These are phyloP conservation scores for Speoplatyrhinus poulsoni DNA, from an alignment of 2,113 vertebrate genomes.

Conservation along the genomic window DNA sequence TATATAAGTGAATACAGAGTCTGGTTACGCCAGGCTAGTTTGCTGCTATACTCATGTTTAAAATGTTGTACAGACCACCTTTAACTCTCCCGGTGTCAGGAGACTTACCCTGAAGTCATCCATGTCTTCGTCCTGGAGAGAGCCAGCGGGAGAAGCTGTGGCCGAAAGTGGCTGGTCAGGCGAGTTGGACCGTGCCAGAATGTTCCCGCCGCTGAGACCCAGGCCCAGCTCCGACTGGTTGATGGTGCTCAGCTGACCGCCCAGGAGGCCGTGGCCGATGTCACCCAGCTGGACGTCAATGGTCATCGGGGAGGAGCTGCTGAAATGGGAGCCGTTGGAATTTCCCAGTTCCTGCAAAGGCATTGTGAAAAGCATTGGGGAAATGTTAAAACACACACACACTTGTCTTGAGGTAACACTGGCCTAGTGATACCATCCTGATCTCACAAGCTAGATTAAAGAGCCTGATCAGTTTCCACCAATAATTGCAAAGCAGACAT, in stretches of 20 bases:
- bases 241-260: slow-evolving; percentile 84
- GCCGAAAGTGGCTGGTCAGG: slow-evolving; percentile 83
- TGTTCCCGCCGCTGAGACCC: slow-evolving; percentile 78
- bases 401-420: not conserved
- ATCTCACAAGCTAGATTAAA: too few relatives aligned
- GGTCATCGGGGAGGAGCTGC: slow-evolving; percentile 86
- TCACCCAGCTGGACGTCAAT: slow-evolving; percentile 87
- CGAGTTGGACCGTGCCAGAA: slow-evolving; percentile 77
- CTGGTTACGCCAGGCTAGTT: too few relatives aligned
- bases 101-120: slow-evolving; percentile 84
- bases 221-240: slow-evolving; percentile 88
- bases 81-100: not conserved
- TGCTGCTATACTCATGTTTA: too few relatives aligned
- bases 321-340: slow-evolving; percentile 85
- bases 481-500: too few relatives aligned
- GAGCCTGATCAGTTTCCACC: too few relatives aligned
- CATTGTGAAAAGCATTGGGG: not conserved
- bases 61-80: too few relatives aligned
- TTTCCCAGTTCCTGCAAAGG: slow-evolving; percentile 83
- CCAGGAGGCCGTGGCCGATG: slow-evolving; percentile 81
- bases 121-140: slow-evolving; percentile 87
- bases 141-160: slow-evolving; percentile 83
- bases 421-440: not conserved
- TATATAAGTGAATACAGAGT: too few relatives aligned
- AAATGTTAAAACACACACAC: not conserved